Conservation (phyloP, 1,140 invertebrate genomes). For the Nautilus pompilius region DNA sequence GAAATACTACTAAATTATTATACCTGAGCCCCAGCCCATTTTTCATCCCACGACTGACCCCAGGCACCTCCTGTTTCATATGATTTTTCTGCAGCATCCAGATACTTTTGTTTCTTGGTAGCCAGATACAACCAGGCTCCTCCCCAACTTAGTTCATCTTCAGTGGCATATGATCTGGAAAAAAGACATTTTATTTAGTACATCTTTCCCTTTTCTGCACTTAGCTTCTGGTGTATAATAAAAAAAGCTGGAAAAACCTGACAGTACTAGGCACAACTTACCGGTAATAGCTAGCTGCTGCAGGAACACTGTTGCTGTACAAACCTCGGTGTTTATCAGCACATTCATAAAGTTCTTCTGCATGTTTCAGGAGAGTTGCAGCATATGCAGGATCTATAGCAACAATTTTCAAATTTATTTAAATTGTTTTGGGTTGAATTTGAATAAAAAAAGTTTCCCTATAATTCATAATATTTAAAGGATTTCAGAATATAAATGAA, state of each 20-base stretch:
- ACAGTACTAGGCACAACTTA: constrained; percentile 41
- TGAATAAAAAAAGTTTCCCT: too few species aligned
- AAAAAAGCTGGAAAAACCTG: too few species aligned
- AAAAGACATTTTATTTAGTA: too few species aligned
- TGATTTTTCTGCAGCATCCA: constrained; percentile 58
- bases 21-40: constrained; percentile 63
- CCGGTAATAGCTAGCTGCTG: constrained; percentile 60
- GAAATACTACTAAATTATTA: too few species aligned
- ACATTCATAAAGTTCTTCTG: constrained; percentile 62
- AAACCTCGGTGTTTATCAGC: constrained; percentile 60
- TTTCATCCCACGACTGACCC: constrained; percentile 64
- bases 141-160: constrained; percentile 65
- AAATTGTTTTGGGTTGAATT: too few species aligned
- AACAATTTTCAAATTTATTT: too few species aligned
- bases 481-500: too few species aligned
- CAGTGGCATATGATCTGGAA: constrained; percentile 62
- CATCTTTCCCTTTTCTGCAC: too few species aligned
- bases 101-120: constrained; percentile 59
- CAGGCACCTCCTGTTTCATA: constrained; percentile 23
- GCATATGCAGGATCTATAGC: constrained; percentile 58
- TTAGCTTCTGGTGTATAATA: too few species aligned
- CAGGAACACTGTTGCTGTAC: constrained; percentile 61
- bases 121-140: constrained; percentile 65
- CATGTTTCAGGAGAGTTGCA: constrained; percentile 56
- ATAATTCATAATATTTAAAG: too few species aligned